These are phyloP conservation scores for Premnoplex brunnescens DNA, from an alignment of 2,797 vertebrate genomes.

Conservation along the genomic window DNA sequence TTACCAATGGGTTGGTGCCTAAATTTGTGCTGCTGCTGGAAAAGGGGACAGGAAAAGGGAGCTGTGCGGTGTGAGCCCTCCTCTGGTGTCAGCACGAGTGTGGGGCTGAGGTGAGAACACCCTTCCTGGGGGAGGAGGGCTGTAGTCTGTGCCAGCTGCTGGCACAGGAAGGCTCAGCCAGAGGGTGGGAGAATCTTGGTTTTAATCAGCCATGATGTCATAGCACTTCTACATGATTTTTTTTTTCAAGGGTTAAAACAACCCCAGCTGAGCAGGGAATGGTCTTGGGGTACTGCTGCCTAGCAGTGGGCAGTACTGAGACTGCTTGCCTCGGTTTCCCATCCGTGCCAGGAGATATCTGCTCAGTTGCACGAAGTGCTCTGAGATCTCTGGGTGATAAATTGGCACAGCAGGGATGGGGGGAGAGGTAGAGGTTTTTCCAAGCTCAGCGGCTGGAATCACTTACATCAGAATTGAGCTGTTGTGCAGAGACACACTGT, in stretches of 20 bases:
- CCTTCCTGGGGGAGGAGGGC: not conserved
- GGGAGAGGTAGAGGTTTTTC: not conserved
- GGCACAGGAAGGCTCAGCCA: not conserved
- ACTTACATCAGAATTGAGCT: not conserved
- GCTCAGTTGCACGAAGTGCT: rapidly evolving
- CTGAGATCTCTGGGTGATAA: not conserved
- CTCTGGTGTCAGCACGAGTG: not conserved
- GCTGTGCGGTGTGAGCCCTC: not conserved
- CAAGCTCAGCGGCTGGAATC: not conserved
- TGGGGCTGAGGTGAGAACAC: not conserved
- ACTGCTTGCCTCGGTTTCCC: not conserved
- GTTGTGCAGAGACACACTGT: not conserved
- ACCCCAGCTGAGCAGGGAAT: rapidly evolving
- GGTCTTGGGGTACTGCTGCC: rapidly evolving
- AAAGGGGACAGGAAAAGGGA: not conserved
- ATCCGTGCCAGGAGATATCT: not conserved
- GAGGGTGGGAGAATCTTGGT: not conserved
- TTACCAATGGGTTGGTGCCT: not conserved
- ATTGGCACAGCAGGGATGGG: rapidly evolving
- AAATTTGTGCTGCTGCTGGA: not conserved
- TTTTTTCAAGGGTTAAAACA: not conserved
- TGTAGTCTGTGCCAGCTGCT: not conserved
- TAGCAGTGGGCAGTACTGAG: not conserved
- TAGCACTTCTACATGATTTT: not conserved
- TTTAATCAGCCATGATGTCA: not conserved